phyloP scores from a whole-genome alignment of 2,888 invertebrate species.

The Xestia rhomboidea region DNA sequence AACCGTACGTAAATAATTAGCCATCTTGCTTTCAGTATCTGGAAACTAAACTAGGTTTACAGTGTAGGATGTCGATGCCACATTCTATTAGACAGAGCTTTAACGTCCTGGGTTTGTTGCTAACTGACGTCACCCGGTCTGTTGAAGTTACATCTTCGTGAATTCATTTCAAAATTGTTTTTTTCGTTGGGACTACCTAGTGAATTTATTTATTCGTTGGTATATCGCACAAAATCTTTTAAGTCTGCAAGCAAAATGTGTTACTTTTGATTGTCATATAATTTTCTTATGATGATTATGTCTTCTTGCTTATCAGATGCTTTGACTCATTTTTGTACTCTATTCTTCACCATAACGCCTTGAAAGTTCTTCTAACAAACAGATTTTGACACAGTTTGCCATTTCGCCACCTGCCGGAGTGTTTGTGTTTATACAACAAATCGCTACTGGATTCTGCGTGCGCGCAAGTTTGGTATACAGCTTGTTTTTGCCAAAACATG shows the following conservation, averaged over 20 bases:
- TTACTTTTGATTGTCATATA: not conserved
- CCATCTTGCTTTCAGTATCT: slow-evolving; percentile 41
- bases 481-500: slow-evolving; percentile 77
- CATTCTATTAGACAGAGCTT: slow-evolving; percentile 43
- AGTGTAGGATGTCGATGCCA: slow-evolving; percentile 43
- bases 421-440: slow-evolving; percentile 48
- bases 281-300: not conserved
- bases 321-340: not conserved
- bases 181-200: not conserved
- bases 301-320: not conserved
- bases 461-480: slow-evolving; percentile 61
- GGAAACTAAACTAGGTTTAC: slow-evolving; percentile 52
- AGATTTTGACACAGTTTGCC: slow-evolving; percentile 33
- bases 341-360: not conserved
- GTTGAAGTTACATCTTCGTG: slow-evolving; percentile 23
- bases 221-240: not conserved
- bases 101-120: slow-evolving; percentile 43
- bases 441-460: slow-evolving; percentile 33
- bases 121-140: slow-evolving; percentile 48
- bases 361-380: not conserved
- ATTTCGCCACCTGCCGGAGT: slow-evolving; percentile 31
- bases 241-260: not conserved
- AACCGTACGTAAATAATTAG: slow-evolving; percentile 54
- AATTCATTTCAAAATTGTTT: slow-evolving; percentile 3
- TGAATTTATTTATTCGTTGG: slow-evolving; percentile 2